These are phyloP conservation scores for Corydoras maculifer DNA, from an alignment of 2,113 vertebrate genomes.

Conservation along the genomic window DNA sequence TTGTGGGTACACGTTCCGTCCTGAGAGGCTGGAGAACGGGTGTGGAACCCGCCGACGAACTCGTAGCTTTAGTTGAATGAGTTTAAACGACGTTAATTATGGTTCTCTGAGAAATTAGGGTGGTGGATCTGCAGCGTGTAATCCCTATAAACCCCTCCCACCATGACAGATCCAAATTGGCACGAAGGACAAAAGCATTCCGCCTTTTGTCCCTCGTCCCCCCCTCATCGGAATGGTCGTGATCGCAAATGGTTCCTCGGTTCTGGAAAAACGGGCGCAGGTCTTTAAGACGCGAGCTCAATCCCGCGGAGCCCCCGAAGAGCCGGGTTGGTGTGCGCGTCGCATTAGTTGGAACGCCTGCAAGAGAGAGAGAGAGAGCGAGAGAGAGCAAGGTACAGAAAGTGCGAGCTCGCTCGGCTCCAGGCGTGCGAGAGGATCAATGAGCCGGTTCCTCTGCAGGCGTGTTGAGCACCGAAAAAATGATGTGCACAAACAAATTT, in stretches of 20 bases:
- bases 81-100: no score
- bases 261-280: neutral
- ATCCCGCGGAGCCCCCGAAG: conserved; percentile 4
- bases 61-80: no score
- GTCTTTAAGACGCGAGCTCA: conserved; percentile 5
- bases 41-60: no score
- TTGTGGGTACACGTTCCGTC: no score
- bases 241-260: neutral
- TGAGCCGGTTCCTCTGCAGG: conserved; percentile 66
- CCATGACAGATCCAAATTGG: no score
- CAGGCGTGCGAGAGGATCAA: conserved; percentile 65
- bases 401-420: conserved; percentile 41
- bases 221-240: no score
- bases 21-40: no score
- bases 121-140: no score
- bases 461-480: conserved; percentile 55
- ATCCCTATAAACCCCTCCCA: no score
- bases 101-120: no score
- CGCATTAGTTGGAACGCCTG: conserved; percentile 54
- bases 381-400: neutral
- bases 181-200: no score
- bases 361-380: conserved; percentile 40
- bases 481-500: conserved; percentile 66
- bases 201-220: no score
- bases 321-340: conserved; percentile 34